Percentiles rank a stretch among this genome's conserved stretches.
Conservation (phyloP, 2,113 vertebrate species). For the Spea bombifrons region DNA sequence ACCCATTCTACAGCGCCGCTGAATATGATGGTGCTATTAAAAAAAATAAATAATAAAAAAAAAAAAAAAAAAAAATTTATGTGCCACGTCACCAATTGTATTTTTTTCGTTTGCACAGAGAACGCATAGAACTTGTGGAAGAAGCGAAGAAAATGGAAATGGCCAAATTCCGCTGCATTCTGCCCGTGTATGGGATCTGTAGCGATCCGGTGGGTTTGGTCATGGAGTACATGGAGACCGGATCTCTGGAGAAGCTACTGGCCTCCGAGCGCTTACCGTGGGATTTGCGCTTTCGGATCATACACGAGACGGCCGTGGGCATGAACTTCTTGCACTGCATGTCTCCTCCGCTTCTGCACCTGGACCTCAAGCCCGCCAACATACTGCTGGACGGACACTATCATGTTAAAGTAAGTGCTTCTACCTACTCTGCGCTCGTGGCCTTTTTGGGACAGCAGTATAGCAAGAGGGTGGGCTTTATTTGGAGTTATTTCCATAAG, state of each 20-base stretch:
- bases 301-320: constrained; percentile 91
- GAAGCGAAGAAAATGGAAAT: constrained; percentile 98
- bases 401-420: constrained; percentile 80
- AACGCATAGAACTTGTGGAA: constrained; percentile 85
- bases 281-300: constrained; percentile 91
- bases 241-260: constrained; percentile 89
- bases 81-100: too few relatives aligned
- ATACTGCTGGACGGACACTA: constrained; percentile 96
- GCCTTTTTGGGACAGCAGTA: too few relatives aligned
- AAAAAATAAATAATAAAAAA: too few relatives aligned
- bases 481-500: too few relatives aligned
- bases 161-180: constrained; percentile 92
- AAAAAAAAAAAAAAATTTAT: too few relatives aligned
- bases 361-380: constrained; percentile 96
- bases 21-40: too few relatives aligned
- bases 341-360: constrained; percentile 88
- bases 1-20: too few relatives aligned
- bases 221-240: constrained; percentile 98
- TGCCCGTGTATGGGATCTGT: constrained; percentile 94
- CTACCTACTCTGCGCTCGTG: too few relatives aligned
- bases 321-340: constrained; percentile 99
- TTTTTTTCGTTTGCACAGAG: constrained; percentile 63
- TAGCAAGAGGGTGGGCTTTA: too few relatives aligned
- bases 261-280: constrained; percentile 85
- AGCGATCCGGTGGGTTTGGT: constrained; percentile 87